Conservation (phyloP, 2,797 vertebrate genomes). For the Acanthornis magna region DNA sequence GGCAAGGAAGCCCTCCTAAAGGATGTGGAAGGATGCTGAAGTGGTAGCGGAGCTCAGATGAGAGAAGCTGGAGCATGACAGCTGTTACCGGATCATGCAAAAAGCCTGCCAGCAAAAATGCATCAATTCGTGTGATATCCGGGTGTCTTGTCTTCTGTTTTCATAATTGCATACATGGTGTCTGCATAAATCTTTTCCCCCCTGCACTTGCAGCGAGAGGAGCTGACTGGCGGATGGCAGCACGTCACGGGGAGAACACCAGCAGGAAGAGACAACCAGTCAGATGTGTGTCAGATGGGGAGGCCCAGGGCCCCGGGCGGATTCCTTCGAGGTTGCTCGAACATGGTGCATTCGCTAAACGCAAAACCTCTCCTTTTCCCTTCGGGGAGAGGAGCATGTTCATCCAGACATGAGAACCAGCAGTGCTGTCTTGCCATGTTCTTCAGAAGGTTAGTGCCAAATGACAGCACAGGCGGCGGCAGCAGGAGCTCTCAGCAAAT, state of each 20-base stretch:
- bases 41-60: slow-evolving; percentile 28
- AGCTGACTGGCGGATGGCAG: slow-evolving; percentile 51
- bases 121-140: slow-evolving; percentile 69
- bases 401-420: slow-evolving; percentile 50
- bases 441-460: slow-evolving; percentile 55
- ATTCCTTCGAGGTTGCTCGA: not conserved
- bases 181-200: slow-evolving; percentile 61
- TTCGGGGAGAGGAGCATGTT: slow-evolving; percentile 17
- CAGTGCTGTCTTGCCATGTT: slow-evolving; percentile 51
- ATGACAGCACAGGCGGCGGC: slow-evolving; percentile 23
- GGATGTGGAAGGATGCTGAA: slow-evolving; percentile 1
- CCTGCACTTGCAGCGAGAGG: slow-evolving; percentile 43
- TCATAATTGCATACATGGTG: slow-evolving; percentile 70
- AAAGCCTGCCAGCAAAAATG: slow-evolving; percentile 69
- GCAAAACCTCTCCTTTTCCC: slow-evolving; percentile 36
- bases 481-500: slow-evolving; percentile 18
- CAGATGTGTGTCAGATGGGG: slow-evolving; percentile 20
- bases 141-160: slow-evolving; percentile 63
- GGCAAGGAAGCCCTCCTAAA: not conserved
- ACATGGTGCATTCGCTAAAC: not conserved
- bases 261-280: slow-evolving; percentile 38
- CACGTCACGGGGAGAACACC: slow-evolving; percentile 38
- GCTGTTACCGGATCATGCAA: slow-evolving; percentile 63
- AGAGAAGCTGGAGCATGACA: slow-evolving; percentile 64
- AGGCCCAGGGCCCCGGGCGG: not conserved